Conservation (phyloP, 2,113 vertebrate species). For the Euleptes europaea region DNA sequence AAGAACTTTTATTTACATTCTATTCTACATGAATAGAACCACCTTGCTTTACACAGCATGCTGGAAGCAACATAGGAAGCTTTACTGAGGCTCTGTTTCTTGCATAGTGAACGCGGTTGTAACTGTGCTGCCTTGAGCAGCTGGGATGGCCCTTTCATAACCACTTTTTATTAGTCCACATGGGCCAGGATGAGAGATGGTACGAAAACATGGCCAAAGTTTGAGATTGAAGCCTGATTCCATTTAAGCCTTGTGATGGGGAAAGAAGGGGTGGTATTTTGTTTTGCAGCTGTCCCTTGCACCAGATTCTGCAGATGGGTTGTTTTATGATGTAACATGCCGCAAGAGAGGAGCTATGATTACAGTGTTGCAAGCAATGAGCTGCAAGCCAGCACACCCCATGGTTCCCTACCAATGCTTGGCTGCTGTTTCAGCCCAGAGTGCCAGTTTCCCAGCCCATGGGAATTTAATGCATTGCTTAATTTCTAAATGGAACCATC, state of each 20-base stretch:
- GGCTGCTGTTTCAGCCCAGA: not conserved
- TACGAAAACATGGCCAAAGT: not conserved
- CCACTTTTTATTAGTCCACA: not conserved
- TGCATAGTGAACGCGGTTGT: not conserved
- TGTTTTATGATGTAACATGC: not conserved
- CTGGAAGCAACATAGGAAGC: not conserved
- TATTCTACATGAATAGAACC: not conserved
- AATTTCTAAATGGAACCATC: not conserved
- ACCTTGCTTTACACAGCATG: not conserved
- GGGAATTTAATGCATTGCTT: too few relatives aligned
- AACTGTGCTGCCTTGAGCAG: not conserved
- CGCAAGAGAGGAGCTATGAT: not conserved
- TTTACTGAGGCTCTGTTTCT: not conserved
- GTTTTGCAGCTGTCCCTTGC: not conserved
- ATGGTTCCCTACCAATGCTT: not conserved
- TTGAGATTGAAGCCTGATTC: not conserved
- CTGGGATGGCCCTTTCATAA: not conserved
- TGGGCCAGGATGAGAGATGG: not conserved
- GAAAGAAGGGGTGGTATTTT: not conserved
- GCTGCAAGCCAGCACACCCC: not conserved
- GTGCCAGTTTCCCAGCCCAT: not conserved
- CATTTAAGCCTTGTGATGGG: not conserved
- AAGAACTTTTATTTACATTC: not conserved
- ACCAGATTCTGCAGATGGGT: conserved; percentile 9
- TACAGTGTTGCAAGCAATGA: not conserved